Evolutionary conservation across 2,113 vertebrate species (phyloP).

Genomic region (Semnopithecus entellus): DNA sequence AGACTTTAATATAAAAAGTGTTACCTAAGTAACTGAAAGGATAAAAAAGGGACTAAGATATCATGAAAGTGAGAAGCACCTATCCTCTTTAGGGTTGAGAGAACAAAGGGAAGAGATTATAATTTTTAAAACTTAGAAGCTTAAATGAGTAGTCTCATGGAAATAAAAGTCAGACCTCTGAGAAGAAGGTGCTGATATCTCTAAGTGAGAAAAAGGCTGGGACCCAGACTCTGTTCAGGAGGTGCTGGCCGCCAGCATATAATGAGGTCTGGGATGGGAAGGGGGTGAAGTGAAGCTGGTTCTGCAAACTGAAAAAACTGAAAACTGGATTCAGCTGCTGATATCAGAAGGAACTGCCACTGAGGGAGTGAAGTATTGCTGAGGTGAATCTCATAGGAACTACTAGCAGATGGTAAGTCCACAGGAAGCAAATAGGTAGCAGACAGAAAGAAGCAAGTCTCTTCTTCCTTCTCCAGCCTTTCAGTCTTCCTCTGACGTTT

Average conservation of each 20-base stretch:
- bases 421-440: neutral
- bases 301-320: neutral
- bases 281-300: neutral
- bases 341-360: neutral
- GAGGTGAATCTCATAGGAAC: neutral
- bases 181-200: neutral
- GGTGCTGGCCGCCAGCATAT: too few species aligned
- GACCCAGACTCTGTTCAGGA: neutral
- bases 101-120: neutral
- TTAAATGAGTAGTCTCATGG: neutral
- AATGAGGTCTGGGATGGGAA: neutral
- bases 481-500: neutral
- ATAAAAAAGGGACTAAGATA: neutral
- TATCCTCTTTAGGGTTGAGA: neutral
- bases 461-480: neutral
- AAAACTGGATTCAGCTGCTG: neutral
- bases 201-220: neutral
- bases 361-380: neutral
- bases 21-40: neutral
- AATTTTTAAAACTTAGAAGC: neutral
- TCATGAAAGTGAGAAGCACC: neutral
- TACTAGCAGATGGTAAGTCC: neutral
- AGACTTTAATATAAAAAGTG: neutral
- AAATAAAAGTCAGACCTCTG: neutral
- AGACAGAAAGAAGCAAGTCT: neutral